A percentile compares a stretch with the other conserved stretches of the same genome.
phyloP scores from a whole-genome alignment of 1,140 invertebrate genomes.

The Diorhabda carinulata region DNA sequence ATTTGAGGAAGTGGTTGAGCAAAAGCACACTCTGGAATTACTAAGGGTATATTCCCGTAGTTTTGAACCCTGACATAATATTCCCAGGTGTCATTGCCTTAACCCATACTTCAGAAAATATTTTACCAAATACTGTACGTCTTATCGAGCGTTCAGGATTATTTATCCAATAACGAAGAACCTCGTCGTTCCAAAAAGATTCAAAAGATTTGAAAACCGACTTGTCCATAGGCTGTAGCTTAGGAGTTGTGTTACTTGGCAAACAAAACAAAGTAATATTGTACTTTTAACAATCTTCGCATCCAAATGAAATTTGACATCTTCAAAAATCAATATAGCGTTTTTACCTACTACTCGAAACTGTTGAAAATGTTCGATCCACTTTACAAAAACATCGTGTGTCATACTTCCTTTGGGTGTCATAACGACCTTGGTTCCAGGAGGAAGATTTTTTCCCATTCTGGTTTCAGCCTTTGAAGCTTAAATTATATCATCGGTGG shows the following conservation, averaged over 20 bases:
- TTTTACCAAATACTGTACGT: slow-evolving; percentile 6
- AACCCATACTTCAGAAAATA: slow-evolving; percentile 6
- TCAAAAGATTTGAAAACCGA: slow-evolving; percentile 41
- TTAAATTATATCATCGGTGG: too few relatives aligned
- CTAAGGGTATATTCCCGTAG: too few relatives aligned
- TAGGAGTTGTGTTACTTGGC: neutral
- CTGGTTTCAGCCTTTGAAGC: too few relatives aligned
- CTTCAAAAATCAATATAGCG: slow-evolving; percentile 45
- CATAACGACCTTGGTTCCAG: too few relatives aligned
- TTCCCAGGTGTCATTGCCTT: neutral
- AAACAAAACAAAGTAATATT: slow-evolving; percentile 38
- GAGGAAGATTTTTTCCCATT: too few relatives aligned
- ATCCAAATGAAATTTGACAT: slow-evolving; percentile 43
- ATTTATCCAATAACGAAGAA: slow-evolving; percentile 11
- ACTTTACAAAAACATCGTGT: slow-evolving; percentile 38
- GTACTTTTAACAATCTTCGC: slow-evolving; percentile 31
- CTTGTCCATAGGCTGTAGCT: neutral
- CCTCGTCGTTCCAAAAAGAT: slow-evolving; percentile 19
- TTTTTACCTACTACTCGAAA: slow-evolving; percentile 33
- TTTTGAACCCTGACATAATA: too few relatives aligned
- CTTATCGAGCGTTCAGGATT: slow-evolving; percentile 3
- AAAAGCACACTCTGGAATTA: too few relatives aligned
- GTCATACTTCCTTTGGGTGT: slow-evolving; percentile 33
- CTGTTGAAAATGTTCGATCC: too few relatives aligned
- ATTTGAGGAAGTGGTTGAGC: too few relatives aligned